Percentiles rank a stretch among this genome's conserved stretches.
These are phyloP conservation scores for Sciurus carolinensis DNA, from an alignment of 2,797 vertebrate species.

Conservation along the genomic window DNA sequence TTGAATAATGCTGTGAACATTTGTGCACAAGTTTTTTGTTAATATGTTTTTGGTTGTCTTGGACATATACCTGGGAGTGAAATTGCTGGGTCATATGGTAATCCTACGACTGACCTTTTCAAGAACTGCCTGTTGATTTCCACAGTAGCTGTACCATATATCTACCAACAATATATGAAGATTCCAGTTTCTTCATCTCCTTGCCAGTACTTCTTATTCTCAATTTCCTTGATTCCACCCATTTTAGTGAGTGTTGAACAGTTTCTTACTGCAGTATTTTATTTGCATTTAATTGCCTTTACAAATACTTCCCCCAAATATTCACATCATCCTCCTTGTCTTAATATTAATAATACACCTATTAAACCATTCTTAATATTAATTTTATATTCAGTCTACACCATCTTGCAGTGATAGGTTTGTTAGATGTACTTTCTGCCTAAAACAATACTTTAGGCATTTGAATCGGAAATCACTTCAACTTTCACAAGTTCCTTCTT, in stretches of 20 bases:
- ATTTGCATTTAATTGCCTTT: background rate
- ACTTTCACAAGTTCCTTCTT: background rate
- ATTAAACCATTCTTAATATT: conserved; percentile 41
- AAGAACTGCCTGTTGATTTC: background rate
- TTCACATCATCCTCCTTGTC: background rate
- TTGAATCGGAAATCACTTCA: background rate
- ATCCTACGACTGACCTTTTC: background rate
- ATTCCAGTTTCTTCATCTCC: background rate
- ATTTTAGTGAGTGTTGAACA: background rate
- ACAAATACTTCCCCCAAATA: background rate
- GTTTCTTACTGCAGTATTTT: background rate
- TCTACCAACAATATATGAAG: background rate
- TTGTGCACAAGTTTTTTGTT: background rate
- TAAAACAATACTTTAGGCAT: background rate
- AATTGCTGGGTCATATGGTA: background rate
- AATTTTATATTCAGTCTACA: background rate
- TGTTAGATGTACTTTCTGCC: background rate
- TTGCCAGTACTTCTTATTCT: background rate
- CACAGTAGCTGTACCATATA: background rate
- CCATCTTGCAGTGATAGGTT: background rate
- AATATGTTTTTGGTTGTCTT: background rate
- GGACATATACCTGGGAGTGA: too few relatives aligned
- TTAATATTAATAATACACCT: background rate
- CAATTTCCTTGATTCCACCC: conserved; percentile 7
- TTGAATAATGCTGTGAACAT: too few relatives aligned